A percentile compares a stretch with the other conserved stretches of the same genome.
Evolutionary conservation across 2,113 vertebrate genomes (phyloP).

Genomic region (Platichthys stellatus): DNA sequence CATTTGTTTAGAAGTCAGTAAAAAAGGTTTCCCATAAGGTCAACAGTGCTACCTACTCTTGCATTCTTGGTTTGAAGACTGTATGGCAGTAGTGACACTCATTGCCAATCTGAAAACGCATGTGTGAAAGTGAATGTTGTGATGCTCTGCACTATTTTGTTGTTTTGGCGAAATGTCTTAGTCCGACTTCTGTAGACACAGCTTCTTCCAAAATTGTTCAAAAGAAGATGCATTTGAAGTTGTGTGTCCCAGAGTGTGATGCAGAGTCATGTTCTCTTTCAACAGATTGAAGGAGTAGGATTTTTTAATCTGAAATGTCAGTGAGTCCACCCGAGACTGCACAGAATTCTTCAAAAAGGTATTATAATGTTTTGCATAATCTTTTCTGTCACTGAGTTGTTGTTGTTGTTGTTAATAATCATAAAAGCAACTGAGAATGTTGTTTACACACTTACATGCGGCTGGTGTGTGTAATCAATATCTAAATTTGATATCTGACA

Average conservation of each 20-base stretch:
- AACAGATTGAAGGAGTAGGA: conserved; percentile 60
- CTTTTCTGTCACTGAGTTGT: not conserved
- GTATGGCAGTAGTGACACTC: not conserved
- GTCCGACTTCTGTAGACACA: not conserved
- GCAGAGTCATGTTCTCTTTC: conserved; percentile 42
- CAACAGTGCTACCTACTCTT: not conserved
- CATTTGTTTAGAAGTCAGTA: not conserved
- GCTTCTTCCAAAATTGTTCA: not conserved
- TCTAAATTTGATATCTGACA: not conserved
- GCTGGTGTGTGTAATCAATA: not conserved
- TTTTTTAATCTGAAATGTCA: conserved; percentile 76
- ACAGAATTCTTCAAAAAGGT: conserved; percentile 75
- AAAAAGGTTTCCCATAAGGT: not conserved
- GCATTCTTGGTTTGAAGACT: not conserved
- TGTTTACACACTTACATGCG: not conserved
- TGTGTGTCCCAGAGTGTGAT: conserved; percentile 25
- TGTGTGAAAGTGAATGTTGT: not conserved
- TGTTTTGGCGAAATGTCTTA: no score
- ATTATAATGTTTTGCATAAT: conserved; percentile 9
- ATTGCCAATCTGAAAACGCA: not conserved
- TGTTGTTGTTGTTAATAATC: not conserved
- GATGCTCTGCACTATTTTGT: not conserved
- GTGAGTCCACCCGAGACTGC: conserved; percentile 73
- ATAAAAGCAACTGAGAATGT: not conserved
- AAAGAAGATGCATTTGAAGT: not conserved